Conservation (phyloP, 1,140 invertebrate genomes). For the Bombus impatiens region DNA sequence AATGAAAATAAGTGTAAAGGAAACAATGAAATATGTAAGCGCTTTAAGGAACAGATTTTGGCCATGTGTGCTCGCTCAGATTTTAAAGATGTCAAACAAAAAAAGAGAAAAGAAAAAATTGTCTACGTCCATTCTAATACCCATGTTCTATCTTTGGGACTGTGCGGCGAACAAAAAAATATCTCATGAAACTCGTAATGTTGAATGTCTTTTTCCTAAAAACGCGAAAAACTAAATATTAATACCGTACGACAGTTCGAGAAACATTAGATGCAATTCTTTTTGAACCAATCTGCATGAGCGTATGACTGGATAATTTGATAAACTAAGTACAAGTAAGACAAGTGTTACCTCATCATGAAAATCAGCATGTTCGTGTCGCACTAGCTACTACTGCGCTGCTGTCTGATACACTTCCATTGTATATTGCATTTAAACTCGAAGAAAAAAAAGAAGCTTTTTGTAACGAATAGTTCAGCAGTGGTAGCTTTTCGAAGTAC, state of each 20-base stretch:
- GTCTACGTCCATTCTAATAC: conserved; percentile 58
- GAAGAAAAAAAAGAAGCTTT: conserved; percentile 54
- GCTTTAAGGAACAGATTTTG: conserved; percentile 67
- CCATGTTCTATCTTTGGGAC: conserved; percentile 75
- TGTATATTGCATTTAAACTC: conserved; percentile 79
- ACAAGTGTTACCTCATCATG: conserved; percentile 84
- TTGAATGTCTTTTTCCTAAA: conserved; percentile 76
- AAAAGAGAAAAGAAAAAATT: conserved; percentile 26
- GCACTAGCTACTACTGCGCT: conserved; percentile 69
- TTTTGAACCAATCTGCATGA: conserved; percentile 69
- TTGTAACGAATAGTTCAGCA: conserved; percentile 68
- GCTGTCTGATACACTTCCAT: conserved; percentile 76
- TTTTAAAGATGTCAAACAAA: conserved; percentile 44
- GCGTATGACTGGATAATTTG: conserved; percentile 84
- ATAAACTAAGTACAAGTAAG: conserved; percentile 84
- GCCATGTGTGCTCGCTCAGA: conserved; percentile 53
- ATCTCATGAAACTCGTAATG: conserved; percentile 72
- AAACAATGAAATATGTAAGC: conserved; percentile 22
- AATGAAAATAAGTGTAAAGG: conserved; percentile 8
- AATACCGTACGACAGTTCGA: conserved; percentile 58
- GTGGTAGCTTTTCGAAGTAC: conserved; percentile 73
- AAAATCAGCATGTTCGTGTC: conserved; percentile 75
- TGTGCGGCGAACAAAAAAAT: conserved; percentile 74
- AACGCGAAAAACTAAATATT: conserved; percentile 67
- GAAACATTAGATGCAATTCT: conserved; percentile 61